phyloP scores from a whole-genome alignment of 2,888 invertebrate species.

The Ariolimax columbianus region DNA sequence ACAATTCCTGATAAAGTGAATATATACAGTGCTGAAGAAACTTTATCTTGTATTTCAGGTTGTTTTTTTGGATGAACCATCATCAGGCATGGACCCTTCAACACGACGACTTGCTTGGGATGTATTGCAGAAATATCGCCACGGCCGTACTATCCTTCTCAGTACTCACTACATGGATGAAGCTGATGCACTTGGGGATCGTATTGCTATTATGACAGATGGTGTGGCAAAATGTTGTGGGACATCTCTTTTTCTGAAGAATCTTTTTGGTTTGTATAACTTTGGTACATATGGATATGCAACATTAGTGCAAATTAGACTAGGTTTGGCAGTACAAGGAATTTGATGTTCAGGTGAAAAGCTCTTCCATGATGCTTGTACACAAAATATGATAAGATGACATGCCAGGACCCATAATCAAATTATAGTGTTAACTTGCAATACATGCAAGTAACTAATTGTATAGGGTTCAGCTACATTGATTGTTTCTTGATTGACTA shows the following conservation, averaged over 20 bases:
- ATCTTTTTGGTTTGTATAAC: conserved; percentile 84
- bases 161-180: conserved; percentile 92
- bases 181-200: conserved; percentile 90
- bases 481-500: no score
- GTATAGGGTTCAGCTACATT: no score
- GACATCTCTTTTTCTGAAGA: conserved; percentile 86
- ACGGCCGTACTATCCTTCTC: conserved; percentile 87
- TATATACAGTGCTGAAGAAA: not conserved
- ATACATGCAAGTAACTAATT: no score
- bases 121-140: conserved; percentile 83
- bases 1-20: not conserved
- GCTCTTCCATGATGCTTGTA: no score
- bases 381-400: no score
- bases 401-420: no score
- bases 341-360: no score
- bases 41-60: conserved; percentile 64
- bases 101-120: conserved; percentile 85
- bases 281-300: not conserved
- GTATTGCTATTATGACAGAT: conserved; percentile 91
- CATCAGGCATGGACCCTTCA: conserved; percentile 81
- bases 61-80: conserved; percentile 81
- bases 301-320: no score
- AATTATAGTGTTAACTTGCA: no score
- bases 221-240: conserved; percentile 89
- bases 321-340: no score